Evolutionary conservation across 2,113 vertebrate species (phyloP).

Genomic region (Pseudorectes ferrugineus): DNA sequence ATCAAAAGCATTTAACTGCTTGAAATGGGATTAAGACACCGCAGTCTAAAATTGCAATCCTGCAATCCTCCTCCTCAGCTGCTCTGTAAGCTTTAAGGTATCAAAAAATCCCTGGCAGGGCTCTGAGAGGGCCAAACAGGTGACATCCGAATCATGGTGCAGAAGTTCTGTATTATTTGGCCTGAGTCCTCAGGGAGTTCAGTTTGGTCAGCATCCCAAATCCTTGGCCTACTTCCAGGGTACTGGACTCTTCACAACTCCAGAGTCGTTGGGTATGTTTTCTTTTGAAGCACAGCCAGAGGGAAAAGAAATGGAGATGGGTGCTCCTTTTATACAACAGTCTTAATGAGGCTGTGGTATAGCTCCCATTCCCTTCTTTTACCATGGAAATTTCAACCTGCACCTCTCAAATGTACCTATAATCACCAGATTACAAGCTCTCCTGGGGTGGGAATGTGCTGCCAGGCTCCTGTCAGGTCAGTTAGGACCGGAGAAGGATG

Average conservation of each 20-base stretch:
- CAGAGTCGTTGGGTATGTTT: background rate
- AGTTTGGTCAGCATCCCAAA: background rate
- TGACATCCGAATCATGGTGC: background rate
- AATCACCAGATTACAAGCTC: background rate
- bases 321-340: background rate
- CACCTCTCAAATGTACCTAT: background rate
- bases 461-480: background rate
- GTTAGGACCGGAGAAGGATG: background rate
- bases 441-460: background rate
- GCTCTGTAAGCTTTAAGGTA: background rate
- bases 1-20: background rate
- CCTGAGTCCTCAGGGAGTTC: background rate
- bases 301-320: background rate
- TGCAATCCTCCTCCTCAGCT: background rate
- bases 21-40: constrained; percentile 9
- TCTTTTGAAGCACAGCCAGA: background rate
- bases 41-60: background rate
- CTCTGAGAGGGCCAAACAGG: background rate
- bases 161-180: background rate
- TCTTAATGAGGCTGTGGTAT: background rate
- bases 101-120: background rate
- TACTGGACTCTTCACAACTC: background rate
- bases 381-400: background rate
- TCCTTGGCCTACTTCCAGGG: background rate
- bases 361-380: background rate